Percentiles rank a stretch among this genome's conserved stretches.
These are phyloP conservation scores for Gyps fulvus DNA, from an alignment of 2,113 vertebrate genomes.

Conservation along the genomic window DNA sequence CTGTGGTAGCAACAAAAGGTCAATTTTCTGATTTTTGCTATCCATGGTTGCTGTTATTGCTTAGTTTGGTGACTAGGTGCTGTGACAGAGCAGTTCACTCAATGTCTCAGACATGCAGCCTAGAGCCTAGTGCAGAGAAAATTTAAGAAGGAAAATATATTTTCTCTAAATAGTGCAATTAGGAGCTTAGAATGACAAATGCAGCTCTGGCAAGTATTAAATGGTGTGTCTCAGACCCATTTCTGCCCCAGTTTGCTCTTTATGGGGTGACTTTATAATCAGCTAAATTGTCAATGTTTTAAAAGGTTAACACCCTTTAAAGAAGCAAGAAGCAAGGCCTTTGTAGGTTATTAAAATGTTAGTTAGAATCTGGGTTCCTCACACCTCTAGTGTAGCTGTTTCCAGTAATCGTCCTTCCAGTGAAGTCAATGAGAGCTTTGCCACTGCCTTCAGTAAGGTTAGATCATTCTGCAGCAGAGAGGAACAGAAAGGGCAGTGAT, in stretches of 20 bases:
- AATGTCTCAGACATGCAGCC: neutral
- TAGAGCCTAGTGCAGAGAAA: neutral
- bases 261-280: neutral
- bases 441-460: neutral
- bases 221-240: neutral
- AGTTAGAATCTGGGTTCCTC: neutral
- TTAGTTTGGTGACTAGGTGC: slow-evolving; percentile 37
- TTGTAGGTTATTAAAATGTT: neutral
- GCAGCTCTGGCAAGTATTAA: neutral
- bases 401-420: neutral
- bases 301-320: neutral
- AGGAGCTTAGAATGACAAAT: neutral
- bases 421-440: neutral
- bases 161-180: neutral
- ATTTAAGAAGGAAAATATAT: neutral
- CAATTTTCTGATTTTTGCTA: neutral
- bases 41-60: neutral
- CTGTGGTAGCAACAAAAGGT: slow-evolving; percentile 1
- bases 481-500: neutral
- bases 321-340: neutral
- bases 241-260: neutral
- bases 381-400: neutral
- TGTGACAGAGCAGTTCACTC: neutral
- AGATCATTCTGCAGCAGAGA: neutral
- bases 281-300: neutral